Conservation (phyloP, 2,113 vertebrate species). For the Thryonomys swinderianus region DNA sequence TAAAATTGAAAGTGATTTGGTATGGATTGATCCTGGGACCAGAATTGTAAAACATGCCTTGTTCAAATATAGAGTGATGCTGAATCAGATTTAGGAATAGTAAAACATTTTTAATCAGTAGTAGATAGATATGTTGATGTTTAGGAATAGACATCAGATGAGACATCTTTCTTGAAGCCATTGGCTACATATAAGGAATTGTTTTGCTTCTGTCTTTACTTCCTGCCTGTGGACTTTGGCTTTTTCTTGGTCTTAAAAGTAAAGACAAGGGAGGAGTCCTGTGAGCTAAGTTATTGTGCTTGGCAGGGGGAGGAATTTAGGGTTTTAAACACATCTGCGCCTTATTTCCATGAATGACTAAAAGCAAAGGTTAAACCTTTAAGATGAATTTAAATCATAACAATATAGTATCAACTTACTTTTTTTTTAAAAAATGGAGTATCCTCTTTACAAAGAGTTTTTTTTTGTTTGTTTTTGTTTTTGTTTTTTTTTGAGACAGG, state of each 20-base stretch:
- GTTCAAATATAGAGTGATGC: slow-evolving; percentile 11
- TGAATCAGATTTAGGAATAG: neutral
- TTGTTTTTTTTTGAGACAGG: no score
- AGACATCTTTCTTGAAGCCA: neutral
- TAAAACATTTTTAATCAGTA: neutral
- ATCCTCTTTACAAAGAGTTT: slow-evolving; percentile 26
- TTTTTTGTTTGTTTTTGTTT: no score
- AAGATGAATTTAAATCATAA: neutral
- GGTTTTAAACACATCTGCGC: neutral
- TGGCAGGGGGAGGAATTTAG: neutral
- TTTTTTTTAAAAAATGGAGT: neutral
- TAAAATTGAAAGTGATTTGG: neutral
- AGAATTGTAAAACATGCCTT: neutral
- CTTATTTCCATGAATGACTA: neutral
- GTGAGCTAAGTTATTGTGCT: neutral
- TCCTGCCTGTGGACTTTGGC: slow-evolving; percentile 18
- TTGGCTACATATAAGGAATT: neutral
- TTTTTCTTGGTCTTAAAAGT: neutral
- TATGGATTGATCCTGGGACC: neutral
- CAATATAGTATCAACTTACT: slow-evolving; percentile 1
- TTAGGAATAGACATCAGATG: neutral
- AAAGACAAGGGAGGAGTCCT: neutral
- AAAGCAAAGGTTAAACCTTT: neutral
- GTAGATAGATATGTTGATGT: neutral
- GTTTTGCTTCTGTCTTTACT: neutral